These are phyloP conservation scores for Tipula vernalis DNA, from an alignment of 2,888 invertebrate genomes.

Conservation along the genomic window DNA sequence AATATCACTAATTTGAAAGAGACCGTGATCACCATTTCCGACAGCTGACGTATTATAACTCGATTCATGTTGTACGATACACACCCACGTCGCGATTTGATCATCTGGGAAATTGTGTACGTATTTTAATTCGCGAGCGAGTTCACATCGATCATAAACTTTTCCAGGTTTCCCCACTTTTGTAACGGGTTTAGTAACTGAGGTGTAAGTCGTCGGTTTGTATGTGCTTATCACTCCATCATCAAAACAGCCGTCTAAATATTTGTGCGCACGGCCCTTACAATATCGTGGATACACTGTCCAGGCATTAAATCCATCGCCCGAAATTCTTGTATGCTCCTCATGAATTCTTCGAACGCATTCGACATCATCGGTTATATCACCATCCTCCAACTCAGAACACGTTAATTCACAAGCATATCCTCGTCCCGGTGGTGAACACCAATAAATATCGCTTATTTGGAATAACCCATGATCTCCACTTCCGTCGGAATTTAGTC, in stretches of 20 bases:
- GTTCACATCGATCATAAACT: constrained; percentile 46
- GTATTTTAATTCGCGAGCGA: constrained; percentile 23
- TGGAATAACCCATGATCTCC: constrained; percentile 63
- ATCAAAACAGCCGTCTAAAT: constrained; percentile 25
- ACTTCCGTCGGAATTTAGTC: constrained; percentile 37
- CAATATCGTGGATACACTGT: constrained; percentile 28
- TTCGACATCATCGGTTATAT: constrained; percentile 53
- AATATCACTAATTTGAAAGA: constrained; percentile 60
- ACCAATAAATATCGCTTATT: constrained; percentile 62
- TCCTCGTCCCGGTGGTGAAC: constrained; percentile 41
- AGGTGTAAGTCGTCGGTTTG: neutral
- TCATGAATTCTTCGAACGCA: constrained; percentile 51
- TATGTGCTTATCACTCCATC: neutral
- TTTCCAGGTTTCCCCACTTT: neutral
- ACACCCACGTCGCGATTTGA: constrained; percentile 47
- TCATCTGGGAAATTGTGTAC: constrained; percentile 36
- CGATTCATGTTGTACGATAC: constrained; percentile 55
- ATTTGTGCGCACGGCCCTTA: constrained; percentile 23
- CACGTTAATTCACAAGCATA: constrained; percentile 51
- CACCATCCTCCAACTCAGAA: constrained; percentile 49
- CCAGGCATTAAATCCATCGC: constrained; percentile 51
- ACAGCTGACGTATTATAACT: constrained; percentile 48
- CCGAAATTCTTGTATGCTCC: constrained; percentile 52
- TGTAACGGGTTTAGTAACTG: neutral
- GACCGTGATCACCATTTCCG: constrained; percentile 52